Base-by-base conservation (phyloP, 1,140 invertebrate species). In the Drosophila ananassae region DNA sequence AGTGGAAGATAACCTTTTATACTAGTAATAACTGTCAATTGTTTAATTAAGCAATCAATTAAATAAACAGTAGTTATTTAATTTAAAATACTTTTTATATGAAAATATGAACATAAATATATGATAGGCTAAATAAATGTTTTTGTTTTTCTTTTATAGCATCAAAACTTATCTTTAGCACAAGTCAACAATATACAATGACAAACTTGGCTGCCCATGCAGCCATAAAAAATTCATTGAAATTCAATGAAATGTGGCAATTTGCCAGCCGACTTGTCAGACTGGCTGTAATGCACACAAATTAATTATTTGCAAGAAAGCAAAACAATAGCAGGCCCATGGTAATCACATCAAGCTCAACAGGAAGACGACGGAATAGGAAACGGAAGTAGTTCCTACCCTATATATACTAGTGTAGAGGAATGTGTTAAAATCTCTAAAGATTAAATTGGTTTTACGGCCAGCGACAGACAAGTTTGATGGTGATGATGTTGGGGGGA, bases 381-480 rank as follows among this genome's bases (percentile, higher is more conserved):
- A 77, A 85, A 57, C 44, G 69, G 74, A 73, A 64, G 66, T 17
- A 25, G 55, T 61, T 73, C 25, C 6, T 12, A 47, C 1, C 12
- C 17, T 57, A 37, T 50, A 50, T 21, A 24, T 34, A 51, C 9
- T 32, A 28, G 47, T 17, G 37, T 24, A 32, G 24, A 8, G 51
- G 39, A 87, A 87, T 85, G 82, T 87, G 82, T 76, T 68, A 87
- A 85, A 85, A 87, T 85, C 82, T 85, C 82, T 61, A 52, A 87
- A 85, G 82, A 85, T 85, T 85, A 72, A 85, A 75, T 84, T 78
- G 77, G 13, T 59, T 55, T 74, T 54, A 63, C 64, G 13, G 25
- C 50, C 76, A 71, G 47, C 46, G 77, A 44, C 44, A 64, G 62
- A 61, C 52, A 72, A 32, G 57, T 51, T 62, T 34, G 30, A 22